A percentile compares a stretch with the other conserved stretches of the same genome.
These are phyloP conservation scores for Rhamnusium bicolor DNA, from an alignment of 2,888 invertebrate genomes.

Conservation along the genomic window DNA sequence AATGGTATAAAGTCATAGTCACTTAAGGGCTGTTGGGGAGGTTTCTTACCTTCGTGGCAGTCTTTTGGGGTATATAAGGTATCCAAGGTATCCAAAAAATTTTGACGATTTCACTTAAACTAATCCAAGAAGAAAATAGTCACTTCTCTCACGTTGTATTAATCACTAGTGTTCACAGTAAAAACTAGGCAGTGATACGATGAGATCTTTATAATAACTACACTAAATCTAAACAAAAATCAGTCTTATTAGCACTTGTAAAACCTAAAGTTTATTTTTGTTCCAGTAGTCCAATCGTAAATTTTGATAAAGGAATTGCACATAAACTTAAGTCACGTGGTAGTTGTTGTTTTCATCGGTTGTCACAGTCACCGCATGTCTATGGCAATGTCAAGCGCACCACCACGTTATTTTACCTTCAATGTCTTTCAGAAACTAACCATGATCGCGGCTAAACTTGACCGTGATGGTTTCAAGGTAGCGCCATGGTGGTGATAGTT, in stretches of 20 bases:
- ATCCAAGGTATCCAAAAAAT: slow-evolving; percentile 67
- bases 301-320: slow-evolving; percentile 34
- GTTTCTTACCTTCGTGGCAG: slow-evolving; percentile 60
- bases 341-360: slow-evolving; percentile 36
- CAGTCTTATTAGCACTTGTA: slow-evolving; percentile 38
- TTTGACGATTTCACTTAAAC: slow-evolving; percentile 59
- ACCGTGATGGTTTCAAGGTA: slow-evolving; percentile 68
- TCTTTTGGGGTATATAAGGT: slow-evolving; percentile 61
- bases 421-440: slow-evolving; percentile 69
- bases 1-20: too few species aligned
- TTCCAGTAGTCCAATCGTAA: slow-evolving; percentile 26
- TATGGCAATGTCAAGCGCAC: slow-evolving; percentile 52
- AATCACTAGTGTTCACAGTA: slow-evolving; percentile 32
- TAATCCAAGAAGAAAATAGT: slow-evolving; percentile 51
- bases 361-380: slow-evolving; percentile 52
- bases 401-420: slow-evolving; percentile 57
- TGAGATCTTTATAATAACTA: slow-evolving; percentile 37
- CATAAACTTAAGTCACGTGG: slow-evolving; percentile 44
- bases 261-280: slow-evolving; percentile 36
- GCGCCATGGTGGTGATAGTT: slow-evolving; percentile 66
- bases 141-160: slow-evolving; percentile 37
- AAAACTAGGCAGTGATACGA: slow-evolving; percentile 26
- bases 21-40: not conserved
- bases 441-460: slow-evolving; percentile 69
- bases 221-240: slow-evolving; percentile 38